Conservation (phyloP, 2,888 invertebrate genomes). For the Cremastinae sp. region DNA sequence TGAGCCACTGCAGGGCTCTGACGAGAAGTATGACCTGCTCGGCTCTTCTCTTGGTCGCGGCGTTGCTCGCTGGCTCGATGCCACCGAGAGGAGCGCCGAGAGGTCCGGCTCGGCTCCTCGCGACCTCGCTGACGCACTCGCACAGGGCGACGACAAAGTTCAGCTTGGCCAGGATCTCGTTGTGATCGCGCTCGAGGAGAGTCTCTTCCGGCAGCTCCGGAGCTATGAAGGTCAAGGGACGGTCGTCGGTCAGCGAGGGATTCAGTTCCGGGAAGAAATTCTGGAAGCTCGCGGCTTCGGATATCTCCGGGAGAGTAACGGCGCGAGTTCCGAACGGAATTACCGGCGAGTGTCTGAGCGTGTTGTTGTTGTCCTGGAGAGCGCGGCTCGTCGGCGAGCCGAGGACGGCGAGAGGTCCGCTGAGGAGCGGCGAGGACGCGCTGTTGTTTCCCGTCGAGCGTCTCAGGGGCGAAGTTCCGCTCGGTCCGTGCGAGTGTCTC, state of each 20-base stretch:
- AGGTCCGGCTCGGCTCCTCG: constrained; percentile 90
- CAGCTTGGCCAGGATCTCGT: constrained; percentile 97
- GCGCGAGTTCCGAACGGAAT: constrained; percentile 86
- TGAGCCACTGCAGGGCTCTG: constrained; percentile 95
- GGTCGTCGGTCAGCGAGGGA: constrained; percentile 75
- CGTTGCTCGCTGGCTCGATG: constrained; percentile 74
- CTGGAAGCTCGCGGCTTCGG: constrained; percentile 82
- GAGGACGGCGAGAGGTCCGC: constrained; percentile 84
- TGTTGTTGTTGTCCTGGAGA: constrained; percentile 84
- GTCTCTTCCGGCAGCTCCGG: constrained; percentile 98
- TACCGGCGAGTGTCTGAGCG: constrained; percentile 82
- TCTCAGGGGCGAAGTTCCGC: constrained; percentile 85
- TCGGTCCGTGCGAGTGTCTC: constrained; percentile 80
- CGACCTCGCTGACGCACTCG: constrained; percentile 95
- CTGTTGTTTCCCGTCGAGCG: constrained; percentile 81
- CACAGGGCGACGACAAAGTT: constrained; percentile 98
- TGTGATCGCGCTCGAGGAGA: constrained; percentile 96
- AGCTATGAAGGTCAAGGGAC: constrained; percentile 89
- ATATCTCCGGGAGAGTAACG: constrained; percentile 86
- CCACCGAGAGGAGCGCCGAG: constrained; percentile 82
- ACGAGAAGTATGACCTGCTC: constrained; percentile 94
- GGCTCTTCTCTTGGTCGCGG: constrained; percentile 82
- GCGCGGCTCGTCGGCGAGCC: constrained; percentile 86
- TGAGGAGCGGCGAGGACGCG: constrained; percentile 83
- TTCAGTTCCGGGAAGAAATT: constrained; percentile 80